Evolutionary conservation across 2,888 invertebrate genomes (phyloP), one percentile per base, ranked within the genome.

Genomic region (Harpagoxenus sublaevis): DNA sequence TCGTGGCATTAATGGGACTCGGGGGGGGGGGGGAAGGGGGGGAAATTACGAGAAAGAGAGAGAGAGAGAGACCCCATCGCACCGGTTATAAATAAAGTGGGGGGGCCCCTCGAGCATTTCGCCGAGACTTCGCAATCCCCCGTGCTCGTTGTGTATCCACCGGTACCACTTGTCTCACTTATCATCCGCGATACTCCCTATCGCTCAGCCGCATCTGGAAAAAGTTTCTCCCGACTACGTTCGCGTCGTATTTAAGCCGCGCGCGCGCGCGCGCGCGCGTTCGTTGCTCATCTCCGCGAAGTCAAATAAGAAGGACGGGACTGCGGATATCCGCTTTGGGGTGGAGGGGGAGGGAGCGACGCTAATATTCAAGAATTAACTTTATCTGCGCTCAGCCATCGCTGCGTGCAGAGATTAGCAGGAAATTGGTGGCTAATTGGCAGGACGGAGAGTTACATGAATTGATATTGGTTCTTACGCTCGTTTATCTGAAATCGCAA

Each of bases 171-270:
- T 60, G 79, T 71, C 79, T 79, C 79, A 79, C 79, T 71, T 79
- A 79, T 79, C 79, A 79, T 79, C 60, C 73, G 28, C 73, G 79
- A 79, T 71, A 73, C 35, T 57, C 70, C 35, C 73, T 71, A 79
- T 79, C 79, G 79, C 79, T 79, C 79, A 71, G 48, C 35, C 73
- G 79, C 79, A 79, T 79, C 79, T 79, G 79, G 73, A 79, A 79
- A 79, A 79, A 66, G 71, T 71, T 71, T 79, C 79, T 60, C 60
- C 45, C 48, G 48, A 42, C 65, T 15, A 35, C 57, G 35, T 9
- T 10, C 70, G 70, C 78, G 79, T 68, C 55, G 55, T 79, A 79
- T 79, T 79, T 79, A 60, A 39, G 42, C 45, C 60, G 71, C 71
- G 79, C 79, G n/a, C n/a, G n/a, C n/a, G n/a, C 23, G 23, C 23